phyloP scores from a whole-genome alignment of 2,888 invertebrate genomes.

The Mystacides longicornis region DNA sequence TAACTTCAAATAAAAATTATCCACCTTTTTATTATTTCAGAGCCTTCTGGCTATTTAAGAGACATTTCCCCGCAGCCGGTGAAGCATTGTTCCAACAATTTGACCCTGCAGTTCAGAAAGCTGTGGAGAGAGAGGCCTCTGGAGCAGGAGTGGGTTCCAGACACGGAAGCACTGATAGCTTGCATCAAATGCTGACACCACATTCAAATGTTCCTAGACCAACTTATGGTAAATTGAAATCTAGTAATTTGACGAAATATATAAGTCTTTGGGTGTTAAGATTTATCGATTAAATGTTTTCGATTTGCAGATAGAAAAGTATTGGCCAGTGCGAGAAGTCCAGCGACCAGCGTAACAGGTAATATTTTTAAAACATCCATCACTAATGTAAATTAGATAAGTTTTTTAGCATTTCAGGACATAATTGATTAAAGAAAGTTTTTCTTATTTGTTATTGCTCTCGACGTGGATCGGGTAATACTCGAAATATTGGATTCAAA shows the following conservation, averaged over 20 bases:
- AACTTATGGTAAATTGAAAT: conserved; percentile 14
- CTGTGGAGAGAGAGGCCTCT: conserved; percentile 40
- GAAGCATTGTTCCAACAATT: conserved; percentile 75
- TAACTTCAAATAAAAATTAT: too few relatives aligned
- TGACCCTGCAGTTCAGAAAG: conserved; percentile 63
- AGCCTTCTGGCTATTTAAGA: conserved; percentile 84
- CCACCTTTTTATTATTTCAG: conserved; percentile 37
- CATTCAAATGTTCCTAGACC: conserved; percentile 17
- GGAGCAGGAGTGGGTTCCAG: conserved; percentile 15
- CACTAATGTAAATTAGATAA: background rate
- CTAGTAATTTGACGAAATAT: background rate
- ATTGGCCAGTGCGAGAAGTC: conserved; percentile 43
- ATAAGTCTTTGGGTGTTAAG: background rate
- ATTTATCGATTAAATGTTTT: conserved; percentile 14
- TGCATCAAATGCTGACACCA: conserved; percentile 32
- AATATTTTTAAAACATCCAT: conserved; percentile 15
- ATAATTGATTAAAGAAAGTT: too few relatives aligned
- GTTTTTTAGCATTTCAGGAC: too few relatives aligned
- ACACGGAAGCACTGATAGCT: conserved; percentile 38
- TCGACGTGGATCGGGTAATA: background rate
- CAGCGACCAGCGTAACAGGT: conserved; percentile 48
- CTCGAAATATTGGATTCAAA: background rate
- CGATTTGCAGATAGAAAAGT: conserved; percentile 38
- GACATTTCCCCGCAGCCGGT: conserved; percentile 86
- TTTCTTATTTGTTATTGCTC: background rate